A percentile compares a stretch with the other conserved stretches of the same genome.
Conservation (phyloP, 1,140 invertebrate species). For the Holotrichia oblita region DNA sequence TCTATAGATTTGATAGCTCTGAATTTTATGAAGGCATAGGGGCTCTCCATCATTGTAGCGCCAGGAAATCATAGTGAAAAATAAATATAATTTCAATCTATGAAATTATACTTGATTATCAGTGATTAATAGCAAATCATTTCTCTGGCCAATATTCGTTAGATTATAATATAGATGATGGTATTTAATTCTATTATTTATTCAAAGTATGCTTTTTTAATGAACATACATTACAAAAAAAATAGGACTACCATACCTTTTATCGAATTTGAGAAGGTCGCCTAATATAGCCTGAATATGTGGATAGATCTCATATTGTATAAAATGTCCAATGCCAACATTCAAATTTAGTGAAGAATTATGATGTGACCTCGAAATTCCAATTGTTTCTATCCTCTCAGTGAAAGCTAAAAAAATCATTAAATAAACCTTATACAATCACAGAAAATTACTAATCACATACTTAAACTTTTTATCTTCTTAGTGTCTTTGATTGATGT, state of each 20-base stretch:
- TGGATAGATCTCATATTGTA: conserved; percentile 15
- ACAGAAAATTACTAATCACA: not conserved
- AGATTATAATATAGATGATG: no score
- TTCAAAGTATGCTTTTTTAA: not conserved
- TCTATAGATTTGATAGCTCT: no score
- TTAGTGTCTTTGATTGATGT: no score
- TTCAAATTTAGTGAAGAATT: not conserved
- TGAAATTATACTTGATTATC: no score
- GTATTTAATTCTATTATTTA: no score
- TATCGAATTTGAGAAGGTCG: conserved; percentile 11
- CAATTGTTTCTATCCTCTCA: not conserved
- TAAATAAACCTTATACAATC: not conserved
- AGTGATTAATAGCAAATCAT: no score
- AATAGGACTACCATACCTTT: not conserved
- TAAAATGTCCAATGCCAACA: no score
- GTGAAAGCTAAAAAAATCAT: not conserved
- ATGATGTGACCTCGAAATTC: not conserved
- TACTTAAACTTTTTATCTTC: not conserved
- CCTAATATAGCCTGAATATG: not conserved
- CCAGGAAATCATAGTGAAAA: no score
- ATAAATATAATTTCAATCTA: no score
- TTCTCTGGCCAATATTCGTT: no score
- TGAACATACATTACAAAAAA: not conserved
- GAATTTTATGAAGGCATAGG: no score
- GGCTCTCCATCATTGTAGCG: no score